Evolutionary conservation across 2,888 invertebrate species (phyloP), one percentile per base, ranked within the genome.

Genomic region (Brachypalpus laphriformis): DNA sequence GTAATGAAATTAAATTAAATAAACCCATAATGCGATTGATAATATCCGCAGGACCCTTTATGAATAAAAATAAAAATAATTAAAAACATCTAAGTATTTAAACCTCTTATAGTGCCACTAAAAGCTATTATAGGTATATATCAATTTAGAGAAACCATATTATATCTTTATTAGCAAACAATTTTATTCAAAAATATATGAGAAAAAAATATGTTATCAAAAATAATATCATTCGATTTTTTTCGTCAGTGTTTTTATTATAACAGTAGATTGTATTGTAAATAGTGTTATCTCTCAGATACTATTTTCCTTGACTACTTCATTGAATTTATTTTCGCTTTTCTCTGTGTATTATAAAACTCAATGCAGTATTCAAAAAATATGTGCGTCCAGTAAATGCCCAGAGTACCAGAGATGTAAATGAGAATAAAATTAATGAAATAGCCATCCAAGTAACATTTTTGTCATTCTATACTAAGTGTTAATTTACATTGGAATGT

Each of bases 401-500:
- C 82, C 72, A 80, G 61, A 74, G 49, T 83, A 83, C 82, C 82
- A 83, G 78, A 78, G 66, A 78, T 82, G 77, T 61, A 82, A 65
- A 83, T 83, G 83, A 80, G 34, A 66, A 77, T 71, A 61, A 70
- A 76, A 76, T 66, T 71, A 81, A 85, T 85, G 76, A 81, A 85
- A 83, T 80, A 83, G 83, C 83, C 83, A 83, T 40, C 63, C 74
- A 74, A 78, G 61, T 78, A 75, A 85, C 74, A 85, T 70, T 80
- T n/a, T 83, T 37, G 37, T 85, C 61, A 47, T 68, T 65, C 80
- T 75, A 74, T 59, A 70, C 57, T 78, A 70, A 42, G 75, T 85
- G 85, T 85, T 81, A 85, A 85, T 85, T 85, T 85, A 85, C 85
- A 85, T 85, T 81, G 81, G 81, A 85, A 85, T 85, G 85, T 76